Percentiles rank a stretch among this genome's conserved stretches.
phyloP scores from a whole-genome alignment of 2,888 invertebrate genomes.

The Trachelus tabidus region DNA sequence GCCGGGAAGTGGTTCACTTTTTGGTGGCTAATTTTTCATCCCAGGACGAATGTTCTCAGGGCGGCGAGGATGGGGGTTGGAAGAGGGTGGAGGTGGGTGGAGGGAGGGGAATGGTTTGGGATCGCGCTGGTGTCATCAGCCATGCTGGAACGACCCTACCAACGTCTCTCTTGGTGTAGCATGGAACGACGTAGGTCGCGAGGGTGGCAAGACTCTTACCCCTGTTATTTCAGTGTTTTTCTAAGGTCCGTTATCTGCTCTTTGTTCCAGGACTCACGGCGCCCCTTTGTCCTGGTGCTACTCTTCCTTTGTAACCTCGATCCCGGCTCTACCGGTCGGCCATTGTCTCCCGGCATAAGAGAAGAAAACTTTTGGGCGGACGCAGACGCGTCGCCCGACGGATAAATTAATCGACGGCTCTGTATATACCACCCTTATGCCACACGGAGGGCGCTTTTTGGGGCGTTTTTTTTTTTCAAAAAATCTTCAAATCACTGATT shows the following conservation, averaged over 20 bases:
- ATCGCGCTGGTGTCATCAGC: not conserved
- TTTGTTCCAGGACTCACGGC: constrained; percentile 57
- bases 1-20: constrained; percentile 22
- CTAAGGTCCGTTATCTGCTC: constrained; percentile 56
- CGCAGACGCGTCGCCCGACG: constrained; percentile 23
- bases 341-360: constrained; percentile 15
- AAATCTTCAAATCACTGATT: too few species aligned
- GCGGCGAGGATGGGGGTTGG: not conserved
- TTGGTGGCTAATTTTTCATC: constrained; percentile 35
- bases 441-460: not conserved
- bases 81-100: too few species aligned
- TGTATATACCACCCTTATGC: not conserved
- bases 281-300: constrained; percentile 49
- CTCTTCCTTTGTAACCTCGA: constrained; percentile 41
- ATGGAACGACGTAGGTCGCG: not conserved
- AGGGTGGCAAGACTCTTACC: not conserved
- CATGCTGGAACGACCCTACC: too few species aligned
- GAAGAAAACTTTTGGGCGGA: constrained; percentile 22
- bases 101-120: not conserved
- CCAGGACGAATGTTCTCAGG: not conserved
- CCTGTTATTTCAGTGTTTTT: constrained; percentile 46
- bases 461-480: too few species aligned
- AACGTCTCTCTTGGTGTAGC: too few species aligned
- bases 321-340: constrained; percentile 34
- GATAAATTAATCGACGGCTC: constrained; percentile 47